Percentiles rank a stretch among this genome's conserved stretches.
Evolutionary conservation across 2,888 invertebrate species (phyloP).

Genomic region (Ochropleura plecta): DNA sequence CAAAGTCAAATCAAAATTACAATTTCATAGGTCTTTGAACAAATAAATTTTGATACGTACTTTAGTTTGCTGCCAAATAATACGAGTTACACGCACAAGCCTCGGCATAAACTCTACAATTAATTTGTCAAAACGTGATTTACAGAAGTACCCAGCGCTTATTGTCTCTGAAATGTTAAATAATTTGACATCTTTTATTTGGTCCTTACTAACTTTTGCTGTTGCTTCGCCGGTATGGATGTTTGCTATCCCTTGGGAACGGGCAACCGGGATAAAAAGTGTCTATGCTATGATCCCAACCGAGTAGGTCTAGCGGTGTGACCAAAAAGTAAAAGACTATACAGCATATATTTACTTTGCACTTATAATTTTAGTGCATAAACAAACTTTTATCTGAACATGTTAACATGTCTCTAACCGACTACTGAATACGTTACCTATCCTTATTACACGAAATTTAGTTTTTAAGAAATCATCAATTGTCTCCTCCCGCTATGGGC

Average conservation of each 20-base stretch:
- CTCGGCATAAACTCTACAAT: constrained; percentile 93
- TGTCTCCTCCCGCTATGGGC: no score
- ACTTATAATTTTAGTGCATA: not conserved
- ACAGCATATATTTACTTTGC: not conserved
- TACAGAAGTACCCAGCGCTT: constrained; percentile 95
- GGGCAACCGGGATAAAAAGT: not conserved
- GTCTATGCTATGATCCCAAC: not conserved
- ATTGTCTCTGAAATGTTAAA: constrained; percentile 91
- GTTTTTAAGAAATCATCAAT: no score
- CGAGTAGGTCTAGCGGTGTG: not conserved
- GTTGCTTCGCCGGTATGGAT: not conserved
- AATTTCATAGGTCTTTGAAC: not conserved
- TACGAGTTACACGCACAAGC: constrained; percentile 94
- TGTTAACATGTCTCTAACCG: no score
- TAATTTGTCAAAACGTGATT: constrained; percentile 92
- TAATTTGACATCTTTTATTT: not conserved
- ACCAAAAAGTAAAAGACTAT: not conserved
- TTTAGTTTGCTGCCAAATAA: constrained; percentile 97
- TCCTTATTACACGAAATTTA: not conserved
- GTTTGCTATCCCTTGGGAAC: not conserved
- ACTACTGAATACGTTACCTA: not conserved
- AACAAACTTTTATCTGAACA: not conserved
- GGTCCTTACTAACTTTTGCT: not conserved
- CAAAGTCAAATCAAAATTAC: not conserved
- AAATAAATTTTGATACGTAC: constrained; percentile 64